Conservation (phyloP, 2,797 vertebrate species). For the Myotis daubentonii region DNA sequence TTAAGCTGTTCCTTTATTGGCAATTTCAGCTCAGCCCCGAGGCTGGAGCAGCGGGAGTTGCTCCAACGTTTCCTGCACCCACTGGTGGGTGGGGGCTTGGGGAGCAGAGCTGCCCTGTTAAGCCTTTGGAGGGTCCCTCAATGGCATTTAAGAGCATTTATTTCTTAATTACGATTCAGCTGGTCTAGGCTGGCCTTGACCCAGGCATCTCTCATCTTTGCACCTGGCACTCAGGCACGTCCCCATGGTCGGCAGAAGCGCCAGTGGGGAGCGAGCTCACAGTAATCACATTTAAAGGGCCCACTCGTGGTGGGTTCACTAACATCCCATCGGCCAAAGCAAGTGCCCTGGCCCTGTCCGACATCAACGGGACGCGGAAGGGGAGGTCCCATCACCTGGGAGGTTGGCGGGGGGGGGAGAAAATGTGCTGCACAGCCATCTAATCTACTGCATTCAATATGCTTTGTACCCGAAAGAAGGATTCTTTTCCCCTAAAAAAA, state of each 20-base stretch:
- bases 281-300: neutral
- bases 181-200: neutral
- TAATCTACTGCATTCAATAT: neutral
- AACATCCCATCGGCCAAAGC: neutral
- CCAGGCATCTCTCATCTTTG: neutral
- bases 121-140: neutral
- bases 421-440: neutral
- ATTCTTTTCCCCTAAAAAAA: fast-evolving
- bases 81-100: fast-evolving
- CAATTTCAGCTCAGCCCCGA: neutral
- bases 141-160: fast-evolving
- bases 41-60: neutral
- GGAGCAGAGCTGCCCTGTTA: neutral
- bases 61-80: fast-evolving
- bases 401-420: neutral
- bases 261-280: neutral
- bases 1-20: too few species aligned
- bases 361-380: fast-evolving
- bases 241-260: neutral
- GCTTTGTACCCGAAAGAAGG: neutral
- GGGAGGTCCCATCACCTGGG: fast-evolving
- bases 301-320: fast-evolving
- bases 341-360: fast-evolving
- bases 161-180: fast-evolving
- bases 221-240: fast-evolving